phyloP scores from a whole-genome alignment of 2,113 vertebrate species.

The Semicossyphus pulcher region DNA sequence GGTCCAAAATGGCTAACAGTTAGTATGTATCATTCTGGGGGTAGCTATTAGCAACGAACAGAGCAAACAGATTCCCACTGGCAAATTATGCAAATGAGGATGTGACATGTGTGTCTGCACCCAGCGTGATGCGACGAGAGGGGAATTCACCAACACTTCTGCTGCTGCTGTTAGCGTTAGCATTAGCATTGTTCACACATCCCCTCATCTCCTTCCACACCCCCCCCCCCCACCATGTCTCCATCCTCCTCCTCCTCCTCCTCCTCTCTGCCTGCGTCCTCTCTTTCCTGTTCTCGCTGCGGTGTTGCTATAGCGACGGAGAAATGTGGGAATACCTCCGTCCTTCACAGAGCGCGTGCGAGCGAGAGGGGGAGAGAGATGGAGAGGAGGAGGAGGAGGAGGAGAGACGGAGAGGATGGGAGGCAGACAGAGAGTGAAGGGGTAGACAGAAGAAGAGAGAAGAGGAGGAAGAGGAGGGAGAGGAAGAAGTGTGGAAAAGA shows the following conservation, averaged over 20 bases:
- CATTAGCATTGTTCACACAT: conserved; percentile 78
- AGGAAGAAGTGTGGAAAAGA: conserved; percentile 58
- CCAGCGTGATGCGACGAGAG: conserved; percentile 36
- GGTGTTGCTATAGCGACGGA: conserved; percentile 86
- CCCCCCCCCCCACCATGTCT: conserved; percentile 47
- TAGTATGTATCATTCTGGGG: conserved; percentile 19
- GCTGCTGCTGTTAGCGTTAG: conserved; percentile 55
- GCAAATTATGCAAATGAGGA: conserved; percentile 60
- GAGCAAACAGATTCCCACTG: conserved; percentile 39
- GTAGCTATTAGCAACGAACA: conserved; percentile 26
- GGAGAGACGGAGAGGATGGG: conserved; percentile 36
- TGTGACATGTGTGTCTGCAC: conserved; percentile 54
- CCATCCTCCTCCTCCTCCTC: conserved; percentile 49
- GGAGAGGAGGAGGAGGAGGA: conserved; percentile 25
- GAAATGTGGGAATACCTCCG: conserved; percentile 88
- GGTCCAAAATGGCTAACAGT: conserved; percentile 6
- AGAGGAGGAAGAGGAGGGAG: conserved; percentile 24
- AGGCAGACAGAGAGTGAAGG: conserved; percentile 53
- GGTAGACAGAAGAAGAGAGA: conserved; percentile 40
- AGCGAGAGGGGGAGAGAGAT: conserved; percentile 29
- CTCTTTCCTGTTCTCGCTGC: conserved; percentile 82
- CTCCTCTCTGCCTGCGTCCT: conserved; percentile 59
- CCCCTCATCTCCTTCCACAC: conserved; percentile 38
- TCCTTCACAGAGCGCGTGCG: conserved; percentile 81
- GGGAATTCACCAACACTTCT: conserved; percentile 57